phyloP scores from a whole-genome alignment of 2,888 invertebrate genomes.

The Mythimna lalbum region DNA sequence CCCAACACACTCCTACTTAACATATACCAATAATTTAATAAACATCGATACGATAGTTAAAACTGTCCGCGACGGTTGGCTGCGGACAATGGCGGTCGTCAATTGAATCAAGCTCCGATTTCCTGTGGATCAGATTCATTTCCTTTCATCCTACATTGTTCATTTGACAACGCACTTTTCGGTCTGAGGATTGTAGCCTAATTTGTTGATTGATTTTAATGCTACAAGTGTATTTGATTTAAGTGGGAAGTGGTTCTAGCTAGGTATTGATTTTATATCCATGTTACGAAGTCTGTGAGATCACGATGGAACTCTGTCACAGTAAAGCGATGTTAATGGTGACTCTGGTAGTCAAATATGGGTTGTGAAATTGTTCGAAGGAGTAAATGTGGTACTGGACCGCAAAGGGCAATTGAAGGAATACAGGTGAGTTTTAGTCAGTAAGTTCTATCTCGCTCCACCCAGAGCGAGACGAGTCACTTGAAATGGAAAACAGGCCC shows the following conservation, averaged over 20 bases:
- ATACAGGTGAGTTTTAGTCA: no score
- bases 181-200: slow-evolving; percentile 73
- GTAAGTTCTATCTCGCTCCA: no score
- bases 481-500: no score
- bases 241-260: slow-evolving; percentile 4
- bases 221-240: slow-evolving; percentile 69
- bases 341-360: no score
- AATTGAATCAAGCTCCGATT: slow-evolving; percentile 90
- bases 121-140: slow-evolving; percentile 89
- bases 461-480: no score
- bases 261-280: not conserved
- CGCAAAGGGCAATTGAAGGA: no score
- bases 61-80: slow-evolving; percentile 78
- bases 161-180: slow-evolving; percentile 86
- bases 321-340: not conserved
- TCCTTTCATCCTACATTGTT: slow-evolving; percentile 86
- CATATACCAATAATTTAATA: slow-evolving; percentile 54
- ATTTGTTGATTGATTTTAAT: slow-evolving; percentile 84
- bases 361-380: no score
- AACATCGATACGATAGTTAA: slow-evolving; percentile 68
- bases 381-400: no score
- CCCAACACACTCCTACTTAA: slow-evolving; percentile 14
- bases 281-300: not conserved
- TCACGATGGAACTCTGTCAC: no score
- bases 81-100: slow-evolving; percentile 78